Conservation (phyloP, 64 coral and sea anemone species). For the Montipora efflorescens region DNA sequence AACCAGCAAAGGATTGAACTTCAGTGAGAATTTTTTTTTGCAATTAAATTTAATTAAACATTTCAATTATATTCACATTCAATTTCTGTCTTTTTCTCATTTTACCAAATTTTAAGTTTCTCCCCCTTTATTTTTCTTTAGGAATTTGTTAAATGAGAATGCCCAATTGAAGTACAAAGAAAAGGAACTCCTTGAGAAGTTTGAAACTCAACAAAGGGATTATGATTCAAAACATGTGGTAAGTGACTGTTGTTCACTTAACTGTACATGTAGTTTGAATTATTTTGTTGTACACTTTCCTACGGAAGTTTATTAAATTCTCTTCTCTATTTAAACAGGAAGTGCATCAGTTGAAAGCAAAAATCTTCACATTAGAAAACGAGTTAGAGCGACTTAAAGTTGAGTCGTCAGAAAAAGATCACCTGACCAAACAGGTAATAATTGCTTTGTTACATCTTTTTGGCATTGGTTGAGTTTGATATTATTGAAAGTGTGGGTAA, state of each 20-base stretch:
- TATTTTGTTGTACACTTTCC: too few species aligned
- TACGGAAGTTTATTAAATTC: not conserved
- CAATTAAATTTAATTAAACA: not conserved
- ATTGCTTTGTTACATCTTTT: not conserved
- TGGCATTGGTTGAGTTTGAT: too few species aligned
- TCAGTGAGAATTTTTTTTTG: slow-evolving; percentile 17
- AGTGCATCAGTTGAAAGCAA: slow-evolving; percentile 54
- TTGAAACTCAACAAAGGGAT: slow-evolving; percentile 69
- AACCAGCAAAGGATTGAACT: slow-evolving; percentile 76
- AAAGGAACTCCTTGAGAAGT: slow-evolving; percentile 54
- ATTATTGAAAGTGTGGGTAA: too few species aligned
- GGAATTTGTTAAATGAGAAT: slow-evolving; percentile 81
- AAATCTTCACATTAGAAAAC: slow-evolving; percentile 71
- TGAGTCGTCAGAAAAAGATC: slow-evolving; percentile 42
- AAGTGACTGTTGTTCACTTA: not conserved
- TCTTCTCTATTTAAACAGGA: slow-evolving; percentile 16
- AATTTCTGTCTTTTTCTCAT: too few species aligned
- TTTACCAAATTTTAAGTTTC: not conserved
- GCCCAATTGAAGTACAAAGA: slow-evolving; percentile 58
- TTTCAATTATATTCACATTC: too few species aligned
- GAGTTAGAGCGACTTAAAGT: slow-evolving; percentile 73
- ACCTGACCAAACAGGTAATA: slow-evolving; percentile 26
- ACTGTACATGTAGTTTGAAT: not conserved
- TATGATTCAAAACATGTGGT: slow-evolving; percentile 61
- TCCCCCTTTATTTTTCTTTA: slow-evolving; percentile 21